These are phyloP conservation scores for Proteles cristata DNA, from an alignment of 2,113 vertebrate genomes.

Conservation along the genomic window DNA sequence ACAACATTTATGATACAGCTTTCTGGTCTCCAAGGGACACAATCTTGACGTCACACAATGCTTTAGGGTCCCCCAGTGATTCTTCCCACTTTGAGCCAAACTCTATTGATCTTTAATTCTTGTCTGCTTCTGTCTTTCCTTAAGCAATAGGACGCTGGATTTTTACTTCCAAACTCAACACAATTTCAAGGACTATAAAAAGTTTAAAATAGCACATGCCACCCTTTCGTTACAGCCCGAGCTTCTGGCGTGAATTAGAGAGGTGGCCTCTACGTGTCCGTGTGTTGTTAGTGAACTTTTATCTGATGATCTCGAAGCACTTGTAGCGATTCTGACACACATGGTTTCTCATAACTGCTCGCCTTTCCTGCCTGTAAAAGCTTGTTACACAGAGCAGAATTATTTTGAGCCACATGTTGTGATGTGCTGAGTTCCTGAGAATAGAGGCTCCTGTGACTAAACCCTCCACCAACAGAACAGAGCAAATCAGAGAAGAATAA, in stretches of 20 bases:
- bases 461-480: not conserved
- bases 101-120: not conserved
- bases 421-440: constrained; percentile 51
- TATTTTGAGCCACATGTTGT: not conserved
- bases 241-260: not conserved
- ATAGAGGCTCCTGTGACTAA: constrained; percentile 66
- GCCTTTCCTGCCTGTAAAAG: not conserved
- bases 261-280: rapidly evolving
- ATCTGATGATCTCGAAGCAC: not conserved
- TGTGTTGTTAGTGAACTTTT: not conserved
- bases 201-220: not conserved
- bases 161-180: constrained; percentile 48
- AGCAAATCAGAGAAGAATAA: constrained; percentile 39
- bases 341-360: not conserved
- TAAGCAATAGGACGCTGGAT: not conserved
- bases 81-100: not conserved
- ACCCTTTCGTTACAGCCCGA: not conserved
- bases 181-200: not conserved
- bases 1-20: not conserved
- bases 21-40: not conserved
- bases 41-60: not conserved
- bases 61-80: not conserved
- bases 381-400: not conserved
- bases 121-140: not conserved
- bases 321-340: not conserved